These are phyloP conservation scores for Urocyon cinereoargenteus DNA, from an alignment of 2,797 vertebrate genomes.

Conservation along the genomic window DNA sequence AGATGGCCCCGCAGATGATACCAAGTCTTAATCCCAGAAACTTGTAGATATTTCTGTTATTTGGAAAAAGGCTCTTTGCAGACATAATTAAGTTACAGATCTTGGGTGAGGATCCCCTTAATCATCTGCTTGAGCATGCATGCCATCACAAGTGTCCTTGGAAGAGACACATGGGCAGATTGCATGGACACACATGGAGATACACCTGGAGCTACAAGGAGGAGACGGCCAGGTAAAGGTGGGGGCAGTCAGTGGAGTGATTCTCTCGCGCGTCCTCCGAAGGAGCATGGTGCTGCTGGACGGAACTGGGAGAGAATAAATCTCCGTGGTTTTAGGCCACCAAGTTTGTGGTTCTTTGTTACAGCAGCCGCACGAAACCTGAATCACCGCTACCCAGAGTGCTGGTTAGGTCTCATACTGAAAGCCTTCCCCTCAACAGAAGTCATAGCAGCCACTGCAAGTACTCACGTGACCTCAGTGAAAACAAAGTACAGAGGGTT, in stretches of 20 bases:
- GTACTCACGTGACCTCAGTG: neutral
- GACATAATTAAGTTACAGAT: neutral
- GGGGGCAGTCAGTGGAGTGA: neutral
- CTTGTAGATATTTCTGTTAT: neutral
- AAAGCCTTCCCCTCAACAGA: neutral
- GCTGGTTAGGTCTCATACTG: neutral
- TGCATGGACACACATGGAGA: neutral
- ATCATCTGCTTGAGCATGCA: neutral
- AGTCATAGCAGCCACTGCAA: neutral
- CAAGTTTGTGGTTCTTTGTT: neutral
- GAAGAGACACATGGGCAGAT: neutral
- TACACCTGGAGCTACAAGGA: neutral
- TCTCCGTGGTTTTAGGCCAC: neutral
- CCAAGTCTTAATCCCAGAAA: neutral
- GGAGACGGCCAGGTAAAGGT: neutral
- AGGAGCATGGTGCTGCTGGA: rapidly evolving
- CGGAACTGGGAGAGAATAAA: neutral
- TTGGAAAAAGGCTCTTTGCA: neutral
- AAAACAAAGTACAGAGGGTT: neutral
- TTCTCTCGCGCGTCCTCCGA: neutral
- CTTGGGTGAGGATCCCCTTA: neutral
- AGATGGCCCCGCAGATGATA: neutral
- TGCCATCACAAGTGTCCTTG: neutral
- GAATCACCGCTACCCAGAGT: neutral
- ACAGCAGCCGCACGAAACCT: neutral